Base-by-base conservation (phyloP, 2,113 vertebrate genomes). In the Galeopterus variegatus region DNA sequence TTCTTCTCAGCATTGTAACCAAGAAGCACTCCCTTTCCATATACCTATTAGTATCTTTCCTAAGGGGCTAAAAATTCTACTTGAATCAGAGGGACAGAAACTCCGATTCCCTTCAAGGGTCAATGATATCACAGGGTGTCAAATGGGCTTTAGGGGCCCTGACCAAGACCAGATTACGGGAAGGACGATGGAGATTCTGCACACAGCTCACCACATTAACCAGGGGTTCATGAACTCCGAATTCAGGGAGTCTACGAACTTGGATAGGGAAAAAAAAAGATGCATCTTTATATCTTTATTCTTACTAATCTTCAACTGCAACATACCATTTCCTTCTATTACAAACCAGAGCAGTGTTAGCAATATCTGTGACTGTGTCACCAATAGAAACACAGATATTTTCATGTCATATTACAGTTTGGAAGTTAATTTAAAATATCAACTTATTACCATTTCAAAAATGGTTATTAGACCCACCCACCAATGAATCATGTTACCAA, bases 351-450 rank as follows among this genome's bases (percentile, higher is more conserved):
- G 0, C 33, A 19, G 11, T 75, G 26, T 82, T 45, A 86, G 52
- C 81, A 94, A 31, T 75, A 62, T 12, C 41, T 84, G 36, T 60
- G 56, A 90, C 11, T 90, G 72, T 80, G 81, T 75, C 19, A 75
- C 12, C 58, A 93, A 50, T 11, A 80, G 52, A 73, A 67, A 67
- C 62, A 85, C 18, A 81, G 23, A 21, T 80, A 48, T 41, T 81
- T 76, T 86, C 36, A 86, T 33, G 80, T 60, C 5, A 54, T 75
- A 64, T 87, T 50, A 80, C 6, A 89, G 4, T 41, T 70, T 12
- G 85, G 36, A 10, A 36, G 8, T 62, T 70, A 85, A 81, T 88
- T 94, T 56, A 88, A 93, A 97, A 60, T 72, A 77, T 52, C 28
- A 67, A 8, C 36, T 97, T 60, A 58, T 65, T 11, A 48, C 28